Percentiles rank a stretch among this genome's conserved stretches.
phyloP scores from a whole-genome alignment of 2,797 vertebrate species.

The Neolamprologus multifasciatus region DNA sequence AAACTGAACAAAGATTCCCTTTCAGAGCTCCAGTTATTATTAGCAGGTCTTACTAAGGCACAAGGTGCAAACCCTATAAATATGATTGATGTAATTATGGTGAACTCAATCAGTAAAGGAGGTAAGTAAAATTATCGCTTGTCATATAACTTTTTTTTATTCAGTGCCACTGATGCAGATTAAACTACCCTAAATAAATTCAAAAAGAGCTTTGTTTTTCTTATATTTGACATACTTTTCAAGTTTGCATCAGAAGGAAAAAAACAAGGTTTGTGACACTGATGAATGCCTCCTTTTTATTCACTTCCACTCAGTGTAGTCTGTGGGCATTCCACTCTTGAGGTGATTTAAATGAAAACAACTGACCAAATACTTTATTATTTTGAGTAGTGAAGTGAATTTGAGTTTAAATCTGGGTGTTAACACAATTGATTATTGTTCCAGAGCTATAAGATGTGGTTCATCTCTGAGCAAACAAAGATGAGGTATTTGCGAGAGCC shows the following conservation, averaged over 20 bases:
- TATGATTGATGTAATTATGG: constrained; percentile 36
- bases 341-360: neutral
- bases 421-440: constrained; percentile 11
- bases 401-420: constrained; percentile 13
- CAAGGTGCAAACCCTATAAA: constrained; percentile 30
- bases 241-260: neutral
- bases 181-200: neutral
- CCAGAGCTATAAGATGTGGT: constrained; percentile 11
- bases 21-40: neutral
- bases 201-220: neutral
- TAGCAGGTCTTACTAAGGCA: neutral
- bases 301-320: neutral
- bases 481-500: constrained; percentile 49
- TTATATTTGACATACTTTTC: neutral
- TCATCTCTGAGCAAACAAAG: constrained; percentile 24
- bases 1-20: constrained; percentile 6
- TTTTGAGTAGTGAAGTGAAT: neutral
- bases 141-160: neutral
- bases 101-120: constrained; percentile 24
- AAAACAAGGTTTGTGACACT: neutral
- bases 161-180: neutral
- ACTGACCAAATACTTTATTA: neutral
- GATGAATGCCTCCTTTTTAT: neutral
- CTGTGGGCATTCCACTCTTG: neutral
- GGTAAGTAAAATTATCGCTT: constrained; percentile 13